phyloP scores from a whole-genome alignment of 2,888 invertebrate species.

The Theristus sp. region DNA sequence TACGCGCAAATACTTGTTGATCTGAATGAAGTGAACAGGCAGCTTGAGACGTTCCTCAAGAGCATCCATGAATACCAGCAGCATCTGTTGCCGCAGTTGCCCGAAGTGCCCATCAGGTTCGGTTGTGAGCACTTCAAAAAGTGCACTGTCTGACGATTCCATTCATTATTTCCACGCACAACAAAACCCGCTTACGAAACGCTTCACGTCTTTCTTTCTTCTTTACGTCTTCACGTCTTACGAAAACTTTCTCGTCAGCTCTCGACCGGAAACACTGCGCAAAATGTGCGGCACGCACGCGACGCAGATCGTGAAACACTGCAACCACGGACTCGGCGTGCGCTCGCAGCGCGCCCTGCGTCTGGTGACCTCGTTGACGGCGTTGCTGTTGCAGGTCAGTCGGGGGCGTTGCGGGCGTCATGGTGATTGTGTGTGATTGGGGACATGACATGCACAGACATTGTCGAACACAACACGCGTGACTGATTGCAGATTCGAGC shows the following conservation, averaged over 20 bases:
- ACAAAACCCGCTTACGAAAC: too few species aligned
- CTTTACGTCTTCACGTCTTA: too few species aligned
- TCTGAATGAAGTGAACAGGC: slow-evolving; percentile 21
- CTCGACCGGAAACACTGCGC: slow-evolving; percentile 16
- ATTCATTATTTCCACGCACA: too few species aligned
- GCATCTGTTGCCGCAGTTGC: background rate
- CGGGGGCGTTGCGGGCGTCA: too few species aligned
- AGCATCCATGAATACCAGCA: background rate
- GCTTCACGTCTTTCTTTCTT: too few species aligned
- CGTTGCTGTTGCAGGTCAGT: slow-evolving; percentile 20
- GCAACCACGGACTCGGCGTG: slow-evolving; percentile 15
- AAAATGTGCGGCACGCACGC: slow-evolving; percentile 20
- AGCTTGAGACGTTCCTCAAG: slow-evolving; percentile 16
- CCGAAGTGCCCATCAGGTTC: background rate
- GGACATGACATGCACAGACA: too few species aligned
- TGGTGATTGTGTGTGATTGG: too few species aligned
- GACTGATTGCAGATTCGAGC: slow-evolving; percentile 20
- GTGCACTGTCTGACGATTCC: too few species aligned
- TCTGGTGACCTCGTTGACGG: slow-evolving; percentile 20
- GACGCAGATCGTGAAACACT: slow-evolving; percentile 23
- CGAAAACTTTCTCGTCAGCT: too few species aligned
- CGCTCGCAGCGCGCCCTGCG: slow-evolving; percentile 13
- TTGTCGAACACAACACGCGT: too few species aligned
- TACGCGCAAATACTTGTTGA: slow-evolving; percentile 23
- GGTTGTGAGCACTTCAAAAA: too few species aligned